These are phyloP conservation scores for Drosophila meridionalis DNA, from an alignment of 2,888 invertebrate species.

Conservation along the genomic window DNA sequence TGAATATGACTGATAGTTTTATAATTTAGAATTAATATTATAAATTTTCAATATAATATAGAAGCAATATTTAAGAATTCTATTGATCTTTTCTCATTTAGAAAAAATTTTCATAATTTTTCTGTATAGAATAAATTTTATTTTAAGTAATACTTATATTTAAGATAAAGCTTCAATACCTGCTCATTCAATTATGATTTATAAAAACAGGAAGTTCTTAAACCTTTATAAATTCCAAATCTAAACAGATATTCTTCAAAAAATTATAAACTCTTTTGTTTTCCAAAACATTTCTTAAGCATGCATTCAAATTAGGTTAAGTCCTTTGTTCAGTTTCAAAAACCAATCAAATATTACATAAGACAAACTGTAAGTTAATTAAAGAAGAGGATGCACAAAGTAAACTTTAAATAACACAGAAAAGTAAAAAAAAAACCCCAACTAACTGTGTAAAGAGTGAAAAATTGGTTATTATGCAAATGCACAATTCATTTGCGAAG, in stretches of 20 bases:
- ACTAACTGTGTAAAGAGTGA: constrained; percentile 25
- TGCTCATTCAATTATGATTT: too few species aligned
- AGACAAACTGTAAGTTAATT: constrained; percentile 22
- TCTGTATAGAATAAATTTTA: too few species aligned
- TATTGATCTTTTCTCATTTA: too few species aligned
- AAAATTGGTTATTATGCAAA: constrained; percentile 76
- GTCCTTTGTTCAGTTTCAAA: neutral
- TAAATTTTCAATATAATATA: too few species aligned
- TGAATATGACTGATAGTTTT: too few species aligned
- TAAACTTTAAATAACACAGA: constrained; percentile 31
- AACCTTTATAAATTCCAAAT: too few species aligned
- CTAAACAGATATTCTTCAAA: neutral
- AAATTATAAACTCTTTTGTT: neutral
- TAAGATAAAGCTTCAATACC: too few species aligned
- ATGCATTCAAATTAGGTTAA: neutral
- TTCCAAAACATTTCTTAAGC: neutral
- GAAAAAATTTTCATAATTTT: too few species aligned
- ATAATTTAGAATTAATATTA: too few species aligned
- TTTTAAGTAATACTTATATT: too few species aligned
- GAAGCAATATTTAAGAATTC: too few species aligned
- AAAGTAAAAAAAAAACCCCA: neutral
- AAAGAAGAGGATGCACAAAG: constrained; percentile 49
- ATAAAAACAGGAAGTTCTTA: too few species aligned
- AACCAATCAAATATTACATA: constrained; percentile 35
- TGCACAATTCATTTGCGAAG: constrained; percentile 60